Evolutionary conservation across 2,888 invertebrate genomes (phyloP), one percentile per base, ranked within the genome.

Genomic region (Epicampocera succincta): DNA sequence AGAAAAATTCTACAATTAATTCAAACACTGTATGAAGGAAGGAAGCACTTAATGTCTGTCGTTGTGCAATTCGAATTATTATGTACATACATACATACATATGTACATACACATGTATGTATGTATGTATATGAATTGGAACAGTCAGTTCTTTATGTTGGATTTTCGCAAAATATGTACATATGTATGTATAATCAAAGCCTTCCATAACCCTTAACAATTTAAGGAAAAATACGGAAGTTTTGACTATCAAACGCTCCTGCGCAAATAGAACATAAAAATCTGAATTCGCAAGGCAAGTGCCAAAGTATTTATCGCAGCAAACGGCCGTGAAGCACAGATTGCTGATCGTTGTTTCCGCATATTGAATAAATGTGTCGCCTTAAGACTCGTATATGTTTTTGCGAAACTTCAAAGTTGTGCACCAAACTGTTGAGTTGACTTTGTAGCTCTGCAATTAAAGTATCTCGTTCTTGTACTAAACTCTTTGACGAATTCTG

Each of bases 321-420:
- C 15, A 17, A 11, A n/a, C 76, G 76, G 44, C 63, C 63, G 13
- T 56, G 61, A 11, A 63, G 44, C 6, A 72, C 15, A 0, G 58
- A 40, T 52, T 69, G 78, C n/a, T 83, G 76, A 71, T 65, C 72
- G 78, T 78, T 84, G 11, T 82, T 84, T 33, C 86, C 81, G 66
- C 87, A 86, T 86, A 88, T 88, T 13, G 88, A 86, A 63, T 89
- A 89, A 61, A 91, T 90, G 73, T 91, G 90, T 12, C 88, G 86
- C 3, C 90, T 87, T 2, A 91, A 84, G 0, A 89, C 87, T 3
- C 89, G 87, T 44, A 91, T 91, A 75, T 91, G 90, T 66, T 88
- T 89, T 85, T 91, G 90, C 1, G 91, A 90, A 5, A 90, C 88
- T 77, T 90, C 90, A 50, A 91, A 91, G 63, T 90, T 90, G 71